A percentile compares a stretch with the other conserved stretches of the same genome.
Conservation (phyloP, 2,888 invertebrate genomes). For the Mylabris sibirica region DNA sequence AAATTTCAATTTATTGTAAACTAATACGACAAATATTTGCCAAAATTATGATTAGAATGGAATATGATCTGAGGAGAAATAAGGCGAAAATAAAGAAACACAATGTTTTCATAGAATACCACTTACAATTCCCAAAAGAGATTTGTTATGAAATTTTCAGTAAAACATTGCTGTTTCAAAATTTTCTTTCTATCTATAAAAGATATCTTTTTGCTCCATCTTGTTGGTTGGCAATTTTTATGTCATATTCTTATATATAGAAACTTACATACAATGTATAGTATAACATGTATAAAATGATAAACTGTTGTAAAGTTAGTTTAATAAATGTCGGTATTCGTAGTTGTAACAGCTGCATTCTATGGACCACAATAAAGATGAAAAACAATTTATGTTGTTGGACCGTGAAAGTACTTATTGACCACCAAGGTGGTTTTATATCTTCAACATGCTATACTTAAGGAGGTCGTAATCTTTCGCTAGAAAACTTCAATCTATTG, state of each 20-base stretch:
- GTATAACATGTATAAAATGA: not conserved
- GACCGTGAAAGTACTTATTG: conserved; percentile 22
- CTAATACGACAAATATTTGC: not conserved
- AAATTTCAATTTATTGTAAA: not conserved
- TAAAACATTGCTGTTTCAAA: not conserved
- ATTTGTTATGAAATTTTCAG: not conserved
- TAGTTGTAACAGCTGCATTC: conserved; percentile 40
- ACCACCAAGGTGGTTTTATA: conserved; percentile 16
- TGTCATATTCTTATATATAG: not conserved
- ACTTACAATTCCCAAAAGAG: not conserved
- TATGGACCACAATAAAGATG: conserved; percentile 43
- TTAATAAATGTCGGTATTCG: conserved; percentile 42
- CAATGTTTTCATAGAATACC: not conserved
- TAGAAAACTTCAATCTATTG: not conserved
- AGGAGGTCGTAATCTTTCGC: not conserved
- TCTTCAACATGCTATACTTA: not conserved
- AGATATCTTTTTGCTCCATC: not conserved
- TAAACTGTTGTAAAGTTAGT: conserved; percentile 12
- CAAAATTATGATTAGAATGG: not conserved
- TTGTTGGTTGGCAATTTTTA: not conserved
- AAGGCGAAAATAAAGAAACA: too few species aligned
- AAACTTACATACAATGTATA: not conserved
- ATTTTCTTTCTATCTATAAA: not conserved
- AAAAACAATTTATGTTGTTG: conserved; percentile 40
- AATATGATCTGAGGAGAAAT: not conserved